A percentile compares a stretch with the other conserved stretches of the same genome.
These are phyloP conservation scores for Melanotaenia parkinsoni DNA, from an alignment of 2,797 vertebrate species.

Conservation along the genomic window DNA sequence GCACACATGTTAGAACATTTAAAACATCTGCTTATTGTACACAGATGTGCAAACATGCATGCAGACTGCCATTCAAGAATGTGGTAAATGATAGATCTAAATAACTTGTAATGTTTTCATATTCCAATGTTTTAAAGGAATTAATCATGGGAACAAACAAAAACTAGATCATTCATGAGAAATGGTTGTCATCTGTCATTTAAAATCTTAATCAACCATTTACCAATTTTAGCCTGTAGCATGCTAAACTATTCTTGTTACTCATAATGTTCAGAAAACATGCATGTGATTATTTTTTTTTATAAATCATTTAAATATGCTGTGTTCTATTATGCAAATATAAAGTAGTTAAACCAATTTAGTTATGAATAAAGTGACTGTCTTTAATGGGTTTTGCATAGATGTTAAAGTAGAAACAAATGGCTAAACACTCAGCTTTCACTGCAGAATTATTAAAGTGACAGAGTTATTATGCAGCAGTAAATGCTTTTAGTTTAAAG, in stretches of 20 bases:
- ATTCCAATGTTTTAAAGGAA: neutral
- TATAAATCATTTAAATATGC: neutral
- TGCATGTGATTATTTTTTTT: neutral
- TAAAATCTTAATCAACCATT: neutral
- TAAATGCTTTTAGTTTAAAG: conserved; percentile 7
- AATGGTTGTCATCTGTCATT: too few species aligned
- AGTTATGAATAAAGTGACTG: conserved; percentile 12
- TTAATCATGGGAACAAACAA: too few species aligned
- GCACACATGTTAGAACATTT: neutral
- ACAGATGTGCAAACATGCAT: neutral
- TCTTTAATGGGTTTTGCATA: conserved; percentile 1
- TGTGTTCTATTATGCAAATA: neutral
- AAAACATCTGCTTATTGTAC: neutral
- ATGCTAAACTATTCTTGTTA: neutral
- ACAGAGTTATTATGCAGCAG: conserved; percentile 12
- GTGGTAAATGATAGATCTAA: neutral
- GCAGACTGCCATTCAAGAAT: neutral
- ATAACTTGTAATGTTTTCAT: neutral
- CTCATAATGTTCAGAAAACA: neutral
- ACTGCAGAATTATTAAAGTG: conserved; percentile 16
- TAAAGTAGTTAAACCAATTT: neutral
- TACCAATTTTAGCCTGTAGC: neutral
- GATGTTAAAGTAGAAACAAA: conserved; percentile 5
- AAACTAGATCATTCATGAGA: too few species aligned
- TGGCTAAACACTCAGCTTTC: conserved; percentile 25